These are phyloP conservation scores for Dreissena rostriformis DNA, from an alignment of 1,140 invertebrate genomes.

Conservation along the genomic window DNA sequence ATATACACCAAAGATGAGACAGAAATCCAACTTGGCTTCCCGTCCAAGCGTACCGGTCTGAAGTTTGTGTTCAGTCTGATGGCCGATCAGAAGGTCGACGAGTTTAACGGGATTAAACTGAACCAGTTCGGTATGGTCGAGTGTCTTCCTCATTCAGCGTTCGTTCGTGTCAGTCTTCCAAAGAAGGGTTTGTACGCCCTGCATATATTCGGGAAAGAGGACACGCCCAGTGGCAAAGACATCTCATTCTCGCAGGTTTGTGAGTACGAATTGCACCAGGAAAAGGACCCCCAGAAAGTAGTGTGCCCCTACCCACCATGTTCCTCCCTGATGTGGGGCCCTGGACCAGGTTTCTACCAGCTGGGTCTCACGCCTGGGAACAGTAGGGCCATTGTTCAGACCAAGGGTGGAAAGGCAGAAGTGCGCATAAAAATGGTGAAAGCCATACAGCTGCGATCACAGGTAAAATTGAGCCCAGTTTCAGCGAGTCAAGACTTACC, in stretches of 20 bases:
- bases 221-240: slow-evolving; percentile 76
- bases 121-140: slow-evolving; percentile 79
- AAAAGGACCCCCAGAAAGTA: slow-evolving; percentile 56
- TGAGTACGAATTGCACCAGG: slow-evolving; percentile 78
- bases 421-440: slow-evolving; percentile 67
- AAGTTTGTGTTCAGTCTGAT: slow-evolving; percentile 79
- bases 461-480: slow-evolving; percentile 42
- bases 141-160: slow-evolving; percentile 70
- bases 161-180: slow-evolving; percentile 78
- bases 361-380: slow-evolving; percentile 76
- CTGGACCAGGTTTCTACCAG: slow-evolving; percentile 72
- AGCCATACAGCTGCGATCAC: slow-evolving; percentile 51
- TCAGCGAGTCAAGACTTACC: slow-evolving; percentile 20
- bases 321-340: slow-evolving; percentile 79
- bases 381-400: slow-evolving; percentile 72
- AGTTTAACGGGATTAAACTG: slow-evolving; percentile 75
- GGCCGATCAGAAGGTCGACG: slow-evolving; percentile 75
- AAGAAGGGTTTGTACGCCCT: slow-evolving; percentile 77
- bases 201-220: slow-evolving; percentile 80
- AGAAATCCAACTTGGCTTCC: slow-evolving; percentile 73
- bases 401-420: slow-evolving; percentile 70
- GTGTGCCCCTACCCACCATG: slow-evolving; percentile 79
- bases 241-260: slow-evolving; percentile 80
- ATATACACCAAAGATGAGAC: slow-evolving; percentile 72
- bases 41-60: slow-evolving; percentile 68